These are phyloP conservation scores for Vulpes vulpes DNA, from an alignment of 2,113 vertebrate species.

Conservation along the genomic window DNA sequence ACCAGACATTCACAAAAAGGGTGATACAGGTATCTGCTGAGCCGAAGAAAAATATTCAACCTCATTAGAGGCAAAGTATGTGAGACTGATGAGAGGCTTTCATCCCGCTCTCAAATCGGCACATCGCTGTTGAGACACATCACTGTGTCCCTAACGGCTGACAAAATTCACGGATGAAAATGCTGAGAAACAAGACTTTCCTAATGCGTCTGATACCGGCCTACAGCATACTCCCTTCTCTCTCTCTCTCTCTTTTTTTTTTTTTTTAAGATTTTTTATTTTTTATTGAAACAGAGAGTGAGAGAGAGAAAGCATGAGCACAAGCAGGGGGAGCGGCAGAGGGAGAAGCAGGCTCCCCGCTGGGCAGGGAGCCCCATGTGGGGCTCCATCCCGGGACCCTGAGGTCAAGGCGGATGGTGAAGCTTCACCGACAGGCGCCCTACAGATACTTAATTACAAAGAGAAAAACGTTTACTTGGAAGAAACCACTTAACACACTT, in stretches of 20 bases:
- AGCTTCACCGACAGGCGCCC: not conserved
- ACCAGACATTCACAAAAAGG: not conserved
- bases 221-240: not conserved
- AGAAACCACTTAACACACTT: not conserved
- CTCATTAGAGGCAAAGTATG: not conserved
- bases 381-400: not conserved
- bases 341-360: not conserved
- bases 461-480: not conserved
- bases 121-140: not conserved
- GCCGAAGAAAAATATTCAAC: not conserved
- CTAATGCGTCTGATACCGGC: not conserved
- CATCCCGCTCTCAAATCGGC: not conserved
- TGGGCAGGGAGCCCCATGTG: not conserved
- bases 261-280: not conserved
- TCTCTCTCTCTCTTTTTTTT: not conserved
- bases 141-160: not conserved
- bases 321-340: not conserved
- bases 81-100: not conserved
- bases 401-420: not conserved
- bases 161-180: not conserved
- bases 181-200: not conserved
- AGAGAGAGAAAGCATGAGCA: not conserved
- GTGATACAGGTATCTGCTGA: not conserved
- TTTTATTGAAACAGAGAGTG: not conserved
- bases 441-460: not conserved